A percentile compares a stretch with the other conserved stretches of the same genome.
phyloP scores from a whole-genome alignment of 1,140 invertebrate genomes.

The Pseudomyrmex pallidus region DNA sequence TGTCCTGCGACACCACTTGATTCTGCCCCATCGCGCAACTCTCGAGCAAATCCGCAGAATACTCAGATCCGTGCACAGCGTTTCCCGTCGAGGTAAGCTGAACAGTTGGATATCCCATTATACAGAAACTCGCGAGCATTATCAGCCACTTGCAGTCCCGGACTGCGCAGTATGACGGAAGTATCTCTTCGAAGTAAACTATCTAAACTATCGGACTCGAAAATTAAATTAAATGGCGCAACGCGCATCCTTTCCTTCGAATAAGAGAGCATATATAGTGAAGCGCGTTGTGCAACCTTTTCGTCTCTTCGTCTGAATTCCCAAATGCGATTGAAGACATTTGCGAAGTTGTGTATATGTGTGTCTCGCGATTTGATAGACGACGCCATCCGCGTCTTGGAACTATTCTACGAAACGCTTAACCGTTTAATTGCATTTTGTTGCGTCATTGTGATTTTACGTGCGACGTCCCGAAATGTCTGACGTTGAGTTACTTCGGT shows the following conservation, averaged over 20 bases:
- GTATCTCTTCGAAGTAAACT: not conserved
- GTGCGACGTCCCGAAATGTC: not conserved
- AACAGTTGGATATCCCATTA: constrained; percentile 23
- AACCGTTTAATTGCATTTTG: constrained; percentile 37
- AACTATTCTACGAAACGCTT: not conserved
- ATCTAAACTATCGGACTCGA: constrained; percentile 10
- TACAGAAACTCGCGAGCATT: not conserved
- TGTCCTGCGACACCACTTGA: constrained; percentile 81
- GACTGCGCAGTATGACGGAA: not conserved
- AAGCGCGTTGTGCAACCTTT: not conserved
- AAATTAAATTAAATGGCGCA: constrained; percentile 20
- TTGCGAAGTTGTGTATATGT: not conserved
- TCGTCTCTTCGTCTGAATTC: not conserved
- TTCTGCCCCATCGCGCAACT: constrained; percentile 77
- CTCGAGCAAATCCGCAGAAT: constrained; percentile 77
- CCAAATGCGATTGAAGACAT: not conserved
- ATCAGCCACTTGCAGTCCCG: not conserved
- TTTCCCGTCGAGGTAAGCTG: constrained; percentile 81
- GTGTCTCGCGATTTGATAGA: not conserved
- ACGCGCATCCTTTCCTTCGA: not conserved
- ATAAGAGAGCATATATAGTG: too few species aligned
- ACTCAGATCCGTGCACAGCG: constrained; percentile 77
- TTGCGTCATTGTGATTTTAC: not conserved
- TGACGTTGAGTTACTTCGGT: not conserved
- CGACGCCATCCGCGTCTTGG: not conserved